phyloP scores from a whole-genome alignment of 2,113 vertebrate genomes.

The Paradoxurus hermaphroditus region DNA sequence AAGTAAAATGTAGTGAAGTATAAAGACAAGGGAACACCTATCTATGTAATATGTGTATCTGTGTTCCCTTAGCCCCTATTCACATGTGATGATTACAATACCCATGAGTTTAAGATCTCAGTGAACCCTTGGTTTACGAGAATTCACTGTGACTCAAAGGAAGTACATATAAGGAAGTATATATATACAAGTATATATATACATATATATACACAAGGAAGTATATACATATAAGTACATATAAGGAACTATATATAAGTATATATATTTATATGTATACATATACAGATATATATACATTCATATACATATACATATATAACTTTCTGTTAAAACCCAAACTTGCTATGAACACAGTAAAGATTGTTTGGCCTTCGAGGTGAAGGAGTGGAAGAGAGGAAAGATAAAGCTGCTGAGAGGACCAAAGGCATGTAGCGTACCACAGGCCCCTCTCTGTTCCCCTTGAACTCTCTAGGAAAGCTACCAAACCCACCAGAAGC shows the following conservation, averaged over 20 bases:
- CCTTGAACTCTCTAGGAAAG: background rate
- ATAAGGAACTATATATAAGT: no score
- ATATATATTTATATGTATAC: no score
- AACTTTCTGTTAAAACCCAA: background rate
- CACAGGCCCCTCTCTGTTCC: background rate
- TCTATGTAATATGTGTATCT: background rate
- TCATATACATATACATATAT: no score
- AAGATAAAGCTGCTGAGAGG: background rate
- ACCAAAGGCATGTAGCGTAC: background rate
- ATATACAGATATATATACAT: no score
- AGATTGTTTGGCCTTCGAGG: background rate
- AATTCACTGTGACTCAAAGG: background rate
- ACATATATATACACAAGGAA: no score
- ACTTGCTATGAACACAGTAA: background rate
- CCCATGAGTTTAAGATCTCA: background rate
- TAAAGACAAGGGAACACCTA: background rate
- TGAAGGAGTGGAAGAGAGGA: background rate
- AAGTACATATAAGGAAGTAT: background rate
- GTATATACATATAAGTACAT: no score
- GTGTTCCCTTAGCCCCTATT: background rate
- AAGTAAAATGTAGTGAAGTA: background rate
- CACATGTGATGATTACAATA: background rate
- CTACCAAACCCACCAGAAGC: background rate
- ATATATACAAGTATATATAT: no score
- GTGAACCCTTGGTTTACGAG: background rate